Evolutionary conservation across 23 tunicate species (phyloP), one percentile per base, ranked within the genome.

Genomic region (Halocynthia roretzi): DNA sequence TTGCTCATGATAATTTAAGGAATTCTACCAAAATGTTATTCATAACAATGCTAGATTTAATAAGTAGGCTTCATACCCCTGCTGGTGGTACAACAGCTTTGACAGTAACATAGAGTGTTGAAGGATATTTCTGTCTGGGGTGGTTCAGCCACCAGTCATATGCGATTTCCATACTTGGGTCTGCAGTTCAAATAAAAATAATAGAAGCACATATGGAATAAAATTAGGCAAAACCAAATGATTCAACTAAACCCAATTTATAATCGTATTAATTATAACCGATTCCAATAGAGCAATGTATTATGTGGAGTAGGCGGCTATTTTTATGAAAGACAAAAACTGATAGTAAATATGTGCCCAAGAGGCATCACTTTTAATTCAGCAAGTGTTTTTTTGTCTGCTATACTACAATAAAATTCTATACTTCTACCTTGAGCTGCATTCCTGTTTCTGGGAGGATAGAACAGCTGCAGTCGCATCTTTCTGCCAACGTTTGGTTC

Each of bases 91-190:
- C 71, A 14, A 90, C 62, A 15, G 97, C 60, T 64, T 90, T 85
- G 14, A 90, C 64, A 31, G 97, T 85, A 68, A 90, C 90, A 71
- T 85, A 85, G 6, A 90, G 51, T 18, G 97, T 90, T 20, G 89
- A 76, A 44, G 86, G 90, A 68, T 90, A 90, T 48, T 58, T 71
- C 69, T 54, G 72, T 53, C 97, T 77, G 18, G 77, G 68, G 58
- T 76, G 82, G 51, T 84, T 80, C 65, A 84, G 52, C 97, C 97
- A 90, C 97, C 90, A 85, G 71, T 80, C 72, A 52, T 56, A 80
- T 23, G 90, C 97, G 11, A 69, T 76, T 21, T 85, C 90, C 19
- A 77, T 21, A 54, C 11, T 53, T 15, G 78, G 22, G 55, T 74
- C 78, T 74, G 22, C 54, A 74, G 14, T 49, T 11, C 14, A 71